Percentiles rank a stretch among this genome's conserved stretches.
Evolutionary conservation across 2,888 invertebrate genomes (phyloP).

Genomic region (Lampropteryx suffumata): DNA sequence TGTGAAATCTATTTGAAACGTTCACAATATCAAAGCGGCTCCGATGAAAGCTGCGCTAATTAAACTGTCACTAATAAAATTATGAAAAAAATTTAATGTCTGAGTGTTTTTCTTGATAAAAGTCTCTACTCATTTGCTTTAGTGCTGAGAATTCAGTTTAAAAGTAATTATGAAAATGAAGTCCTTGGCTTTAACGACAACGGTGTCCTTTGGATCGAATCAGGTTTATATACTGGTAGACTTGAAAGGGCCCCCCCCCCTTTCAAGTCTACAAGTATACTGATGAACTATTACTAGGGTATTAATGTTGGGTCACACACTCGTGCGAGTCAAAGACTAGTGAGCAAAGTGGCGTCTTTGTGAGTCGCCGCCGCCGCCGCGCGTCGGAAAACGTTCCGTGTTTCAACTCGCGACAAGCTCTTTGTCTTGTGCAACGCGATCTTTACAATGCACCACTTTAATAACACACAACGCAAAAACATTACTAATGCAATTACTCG

Average conservation of each 20-base stretch:
- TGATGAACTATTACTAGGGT: slow-evolving; percentile 67
- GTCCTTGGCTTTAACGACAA: slow-evolving; percentile 13
- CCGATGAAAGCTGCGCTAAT: slow-evolving; percentile 80
- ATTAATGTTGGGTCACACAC: slow-evolving; percentile 75
- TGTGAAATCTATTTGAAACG: slow-evolving; percentile 82
- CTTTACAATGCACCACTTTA: slow-evolving; percentile 52
- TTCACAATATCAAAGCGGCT: slow-evolving; percentile 79
- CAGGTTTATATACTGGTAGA: slow-evolving; percentile 21
- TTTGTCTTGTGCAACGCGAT: slow-evolving; percentile 68
- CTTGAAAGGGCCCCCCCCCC: slow-evolving; percentile 28
- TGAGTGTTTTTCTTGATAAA: slow-evolving; percentile 59
- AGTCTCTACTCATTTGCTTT: slow-evolving; percentile 46
- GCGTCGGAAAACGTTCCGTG: slow-evolving; percentile 50
- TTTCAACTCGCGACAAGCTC: slow-evolving; percentile 64
- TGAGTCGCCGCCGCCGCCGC: slow-evolving; percentile 45
- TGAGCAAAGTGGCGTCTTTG: slow-evolving; percentile 78
- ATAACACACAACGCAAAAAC: slow-evolving; percentile 37
- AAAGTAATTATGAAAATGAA: slow-evolving; percentile 11
- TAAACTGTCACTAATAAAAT: slow-evolving; percentile 82
- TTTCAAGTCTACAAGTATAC: too few species aligned
- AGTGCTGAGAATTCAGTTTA: slow-evolving; percentile 6
- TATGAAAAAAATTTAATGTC: slow-evolving; percentile 76
- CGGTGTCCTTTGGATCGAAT: slow-evolving; percentile 15
- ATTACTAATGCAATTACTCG: slow-evolving; percentile 40
- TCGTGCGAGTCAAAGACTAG: slow-evolving; percentile 70